phyloP scores from a whole-genome alignment of 2,113 vertebrate species.

The Nipponia nippon region DNA sequence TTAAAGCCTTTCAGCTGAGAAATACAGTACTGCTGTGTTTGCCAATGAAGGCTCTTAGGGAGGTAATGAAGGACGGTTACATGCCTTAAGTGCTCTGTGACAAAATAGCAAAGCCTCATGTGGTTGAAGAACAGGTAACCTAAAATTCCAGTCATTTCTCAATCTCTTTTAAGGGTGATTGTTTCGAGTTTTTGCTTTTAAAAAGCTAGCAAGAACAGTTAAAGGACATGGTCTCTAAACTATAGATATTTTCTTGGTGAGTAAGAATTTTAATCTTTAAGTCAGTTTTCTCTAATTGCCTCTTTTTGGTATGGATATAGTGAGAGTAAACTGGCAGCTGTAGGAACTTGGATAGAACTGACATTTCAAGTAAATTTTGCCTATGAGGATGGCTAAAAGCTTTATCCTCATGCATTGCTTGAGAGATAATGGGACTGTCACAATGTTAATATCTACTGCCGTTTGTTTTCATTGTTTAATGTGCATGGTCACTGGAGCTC shows the following conservation, averaged over 20 bases:
- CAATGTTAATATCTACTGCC: neutral
- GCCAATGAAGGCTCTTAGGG: neutral
- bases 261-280: neutral
- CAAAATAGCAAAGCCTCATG: neutral
- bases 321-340: neutral
- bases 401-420: slow-evolving; percentile 6
- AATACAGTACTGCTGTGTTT: neutral
- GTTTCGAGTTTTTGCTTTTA: neutral
- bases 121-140: neutral
- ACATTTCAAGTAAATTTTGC: slow-evolving; percentile 10
- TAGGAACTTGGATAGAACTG: neutral
- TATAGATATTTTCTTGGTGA: neutral
- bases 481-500: slow-evolving; percentile 56
- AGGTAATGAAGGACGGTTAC: neutral
- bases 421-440: slow-evolving; percentile 44
- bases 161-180: neutral
- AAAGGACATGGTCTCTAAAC: neutral
- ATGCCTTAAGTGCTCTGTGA: neutral
- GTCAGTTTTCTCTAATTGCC: neutral
- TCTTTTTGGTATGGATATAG: neutral
- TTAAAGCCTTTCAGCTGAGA: neutral
- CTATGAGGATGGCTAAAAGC: neutral
- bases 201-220: neutral
- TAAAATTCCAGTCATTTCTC: neutral
- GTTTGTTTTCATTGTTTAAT: slow-evolving; percentile 54